Conservation (phyloP, 2,797 vertebrate genomes). For the Helostoma temminkii region DNA sequence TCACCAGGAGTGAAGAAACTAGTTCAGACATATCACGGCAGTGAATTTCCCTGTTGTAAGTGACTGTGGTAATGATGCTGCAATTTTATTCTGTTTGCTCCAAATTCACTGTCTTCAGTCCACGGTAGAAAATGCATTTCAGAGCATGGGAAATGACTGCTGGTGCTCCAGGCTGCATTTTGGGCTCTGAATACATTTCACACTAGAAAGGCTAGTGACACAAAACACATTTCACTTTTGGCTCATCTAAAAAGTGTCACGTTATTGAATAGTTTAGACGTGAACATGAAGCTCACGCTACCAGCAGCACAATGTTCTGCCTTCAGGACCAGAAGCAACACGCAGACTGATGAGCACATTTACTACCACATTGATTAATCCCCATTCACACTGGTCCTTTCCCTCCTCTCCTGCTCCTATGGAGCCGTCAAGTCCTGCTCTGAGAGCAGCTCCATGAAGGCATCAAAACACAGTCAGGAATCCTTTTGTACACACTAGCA, state of each 20-base stretch:
- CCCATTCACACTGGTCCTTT: neutral
- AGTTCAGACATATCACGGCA: neutral
- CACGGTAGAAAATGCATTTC: neutral
- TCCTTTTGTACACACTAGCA: constrained; percentile 30
- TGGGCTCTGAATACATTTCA: neutral
- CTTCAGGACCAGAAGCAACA: constrained; percentile 1
- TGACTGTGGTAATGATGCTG: neutral
- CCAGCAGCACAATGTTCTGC: neutral
- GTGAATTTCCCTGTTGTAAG: neutral
- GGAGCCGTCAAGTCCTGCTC: constrained; percentile 10
- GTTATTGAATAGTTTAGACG: neutral
- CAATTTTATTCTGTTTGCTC: constrained; percentile 7
- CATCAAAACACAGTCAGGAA: constrained; percentile 22
- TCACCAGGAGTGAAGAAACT: too few species aligned
- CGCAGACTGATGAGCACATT: constrained; percentile 8
- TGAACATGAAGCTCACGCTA: neutral
- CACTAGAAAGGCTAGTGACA: neutral
- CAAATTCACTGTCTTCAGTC: neutral
- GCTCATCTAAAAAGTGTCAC: neutral
- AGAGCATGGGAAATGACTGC: neutral
- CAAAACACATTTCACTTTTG: neutral
- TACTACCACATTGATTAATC: constrained; percentile 5
- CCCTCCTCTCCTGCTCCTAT: constrained; percentile 1
- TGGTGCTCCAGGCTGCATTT: neutral
- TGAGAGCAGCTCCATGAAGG: constrained; percentile 14